A percentile compares a stretch with the other conserved stretches of the same genome.
These are phyloP conservation scores for Numenius arquata DNA, from an alignment of 2,113 vertebrate species.

Conservation along the genomic window DNA sequence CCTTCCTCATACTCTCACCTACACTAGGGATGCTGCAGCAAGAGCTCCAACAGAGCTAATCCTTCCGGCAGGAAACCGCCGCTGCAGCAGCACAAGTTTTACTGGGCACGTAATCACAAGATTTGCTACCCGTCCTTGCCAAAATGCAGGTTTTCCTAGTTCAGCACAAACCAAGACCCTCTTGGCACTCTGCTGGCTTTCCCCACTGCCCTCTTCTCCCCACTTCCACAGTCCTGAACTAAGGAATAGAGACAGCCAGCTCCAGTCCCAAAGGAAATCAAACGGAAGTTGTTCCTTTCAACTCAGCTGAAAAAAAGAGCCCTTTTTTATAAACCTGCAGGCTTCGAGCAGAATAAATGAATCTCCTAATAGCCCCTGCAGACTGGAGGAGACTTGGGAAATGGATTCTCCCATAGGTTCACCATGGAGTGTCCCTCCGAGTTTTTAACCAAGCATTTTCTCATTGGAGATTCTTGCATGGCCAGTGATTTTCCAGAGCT, in stretches of 20 bases:
- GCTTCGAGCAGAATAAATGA: constrained; percentile 48
- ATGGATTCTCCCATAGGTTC: neutral
- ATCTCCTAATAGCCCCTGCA: neutral
- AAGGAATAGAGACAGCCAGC: neutral
- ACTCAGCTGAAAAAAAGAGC: constrained; percentile 46
- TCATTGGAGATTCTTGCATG: neutral
- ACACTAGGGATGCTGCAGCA: neutral
- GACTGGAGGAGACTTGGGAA: neutral
- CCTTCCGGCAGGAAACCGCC: neutral
- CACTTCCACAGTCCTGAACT: neutral
- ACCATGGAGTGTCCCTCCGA: neutral
- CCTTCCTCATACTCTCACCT: neutral
- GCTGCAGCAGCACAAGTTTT: neutral
- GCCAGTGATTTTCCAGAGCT: neutral
- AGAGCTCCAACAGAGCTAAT: neutral
- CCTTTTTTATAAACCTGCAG: constrained; percentile 38
- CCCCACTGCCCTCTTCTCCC: neutral
- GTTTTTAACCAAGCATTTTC: neutral
- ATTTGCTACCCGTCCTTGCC: neutral
- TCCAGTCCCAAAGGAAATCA: constrained; percentile 61
- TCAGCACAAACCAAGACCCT: neutral
- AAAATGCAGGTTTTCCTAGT: neutral
- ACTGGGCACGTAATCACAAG: neutral
- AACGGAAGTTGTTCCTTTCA: constrained; percentile 51
- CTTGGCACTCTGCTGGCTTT: neutral